Percentiles rank a stretch among this genome's conserved stretches.
These are phyloP conservation scores for Hystrix brachyura DNA, from an alignment of 2,113 vertebrate genomes.

Conservation along the genomic window DNA sequence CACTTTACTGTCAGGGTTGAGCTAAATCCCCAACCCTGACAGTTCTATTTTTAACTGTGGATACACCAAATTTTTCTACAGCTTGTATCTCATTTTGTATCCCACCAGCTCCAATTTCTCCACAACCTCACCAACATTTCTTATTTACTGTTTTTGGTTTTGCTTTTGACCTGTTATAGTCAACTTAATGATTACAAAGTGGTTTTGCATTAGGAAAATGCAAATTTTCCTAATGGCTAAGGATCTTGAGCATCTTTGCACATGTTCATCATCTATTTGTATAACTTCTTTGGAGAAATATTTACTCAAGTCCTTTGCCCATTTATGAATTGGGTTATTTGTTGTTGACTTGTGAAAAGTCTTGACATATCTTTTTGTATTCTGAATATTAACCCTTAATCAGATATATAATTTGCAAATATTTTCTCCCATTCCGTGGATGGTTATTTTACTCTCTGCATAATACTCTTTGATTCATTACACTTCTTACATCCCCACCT, in stretches of 20 bases:
- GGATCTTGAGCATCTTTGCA: neutral
- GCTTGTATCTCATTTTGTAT: neutral
- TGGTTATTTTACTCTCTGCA: neutral
- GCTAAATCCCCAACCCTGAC: too few species aligned
- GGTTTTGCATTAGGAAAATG: neutral
- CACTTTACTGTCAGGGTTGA: too few species aligned
- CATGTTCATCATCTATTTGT: neutral
- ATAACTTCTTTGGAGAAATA: too few species aligned
- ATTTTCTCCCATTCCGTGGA: neutral
- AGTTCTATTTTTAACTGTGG: neutral
- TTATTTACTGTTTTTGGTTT: neutral
- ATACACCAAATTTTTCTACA: neutral
- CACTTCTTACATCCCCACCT: neutral
- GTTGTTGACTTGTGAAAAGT: neutral
- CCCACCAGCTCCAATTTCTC: neutral
- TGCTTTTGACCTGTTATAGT: neutral
- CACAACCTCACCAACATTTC: neutral
- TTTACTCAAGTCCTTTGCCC: neutral
- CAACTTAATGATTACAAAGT: neutral
- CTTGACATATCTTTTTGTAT: neutral
- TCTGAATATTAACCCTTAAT: neutral
- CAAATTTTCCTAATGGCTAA: neutral
- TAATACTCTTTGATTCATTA: neutral
- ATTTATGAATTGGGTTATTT: neutral
- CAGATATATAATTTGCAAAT: slow-evolving; percentile 1